Evolutionary conservation across 2,113 vertebrate genomes (phyloP).

Genomic region (Hippopotamus amphibius): DNA sequence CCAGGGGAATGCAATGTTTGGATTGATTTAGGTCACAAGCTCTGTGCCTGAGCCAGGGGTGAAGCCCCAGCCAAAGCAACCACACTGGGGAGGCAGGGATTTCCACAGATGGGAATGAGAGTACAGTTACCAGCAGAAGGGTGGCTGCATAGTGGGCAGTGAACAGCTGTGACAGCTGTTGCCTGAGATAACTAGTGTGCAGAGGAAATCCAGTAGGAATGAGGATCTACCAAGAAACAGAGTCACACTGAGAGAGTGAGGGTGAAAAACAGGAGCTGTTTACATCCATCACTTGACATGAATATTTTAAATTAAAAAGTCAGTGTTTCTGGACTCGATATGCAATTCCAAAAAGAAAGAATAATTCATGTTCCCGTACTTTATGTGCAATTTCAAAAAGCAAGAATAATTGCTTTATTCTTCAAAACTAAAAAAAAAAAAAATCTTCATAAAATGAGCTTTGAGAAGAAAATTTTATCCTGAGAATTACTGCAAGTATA

Average conservation of each 20-base stretch:
- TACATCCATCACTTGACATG: background rate
- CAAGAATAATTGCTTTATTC: conserved; percentile 72
- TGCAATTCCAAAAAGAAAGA: conserved; percentile 44
- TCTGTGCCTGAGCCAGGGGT: background rate
- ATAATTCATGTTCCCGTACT: conserved; percentile 54
- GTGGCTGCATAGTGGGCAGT: background rate
- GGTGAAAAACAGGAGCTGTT: background rate
- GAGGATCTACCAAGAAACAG: conserved; percentile 17
- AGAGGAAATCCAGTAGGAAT: background rate
- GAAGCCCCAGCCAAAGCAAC: background rate
- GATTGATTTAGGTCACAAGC: background rate
- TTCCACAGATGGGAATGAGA: background rate
- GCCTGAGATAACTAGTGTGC: conserved; percentile 55
- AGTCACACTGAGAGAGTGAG: background rate
- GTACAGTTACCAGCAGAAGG: background rate
- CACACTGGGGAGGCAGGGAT: background rate
- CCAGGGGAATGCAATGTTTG: background rate
- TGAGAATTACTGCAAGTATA: conserved; percentile 60
- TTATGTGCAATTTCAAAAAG: conserved; percentile 39
- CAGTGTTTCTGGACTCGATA: background rate
- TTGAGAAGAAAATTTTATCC: conserved; percentile 64
- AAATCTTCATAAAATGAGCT: conserved; percentile 32
- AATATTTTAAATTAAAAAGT: conserved; percentile 53
- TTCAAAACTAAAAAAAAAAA: conserved; percentile 41
- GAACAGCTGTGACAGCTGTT: conserved; percentile 76